Conservation (phyloP, 2,888 invertebrate species). For the Archips crataeganus region DNA sequence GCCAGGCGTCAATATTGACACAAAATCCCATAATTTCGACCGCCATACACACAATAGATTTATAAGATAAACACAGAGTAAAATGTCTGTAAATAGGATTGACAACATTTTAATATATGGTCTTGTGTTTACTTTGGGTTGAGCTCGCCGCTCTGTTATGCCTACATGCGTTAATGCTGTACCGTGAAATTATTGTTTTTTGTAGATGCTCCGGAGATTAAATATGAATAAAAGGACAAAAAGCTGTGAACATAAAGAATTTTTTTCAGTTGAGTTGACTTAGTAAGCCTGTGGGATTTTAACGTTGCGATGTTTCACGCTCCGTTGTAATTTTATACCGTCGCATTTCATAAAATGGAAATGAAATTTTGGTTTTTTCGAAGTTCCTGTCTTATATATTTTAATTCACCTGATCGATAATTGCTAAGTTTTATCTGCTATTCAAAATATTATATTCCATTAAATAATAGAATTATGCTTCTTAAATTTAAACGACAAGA, state of each 20-base stretch:
- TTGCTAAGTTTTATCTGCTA: not conserved
- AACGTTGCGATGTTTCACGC: slow-evolving; percentile 63
- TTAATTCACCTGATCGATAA: not conserved
- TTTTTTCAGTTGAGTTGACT: slow-evolving; percentile 71
- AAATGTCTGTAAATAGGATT: slow-evolving; percentile 85
- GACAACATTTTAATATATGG: slow-evolving; percentile 86
- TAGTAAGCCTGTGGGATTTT: slow-evolving; percentile 75
- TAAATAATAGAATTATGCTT: not conserved
- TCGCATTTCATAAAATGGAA: slow-evolving; percentile 39
- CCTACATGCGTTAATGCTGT: slow-evolving; percentile 84
- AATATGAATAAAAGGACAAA: slow-evolving; percentile 83
- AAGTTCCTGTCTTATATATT: slow-evolving; percentile 29
- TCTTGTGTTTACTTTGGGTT: slow-evolving; percentile 79
- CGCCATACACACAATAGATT: slow-evolving; percentile 84
- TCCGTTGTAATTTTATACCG: slow-evolving; percentile 65
- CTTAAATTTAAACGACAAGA: slow-evolving; percentile 27
- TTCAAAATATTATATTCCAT: not conserved
- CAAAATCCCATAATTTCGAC: slow-evolving; percentile 84
- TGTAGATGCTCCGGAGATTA: slow-evolving; percentile 78
- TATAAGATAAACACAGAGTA: slow-evolving; percentile 85
- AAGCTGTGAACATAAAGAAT: slow-evolving; percentile 73
- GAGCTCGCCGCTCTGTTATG: slow-evolving; percentile 79
- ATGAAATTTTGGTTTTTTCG: slow-evolving; percentile 44
- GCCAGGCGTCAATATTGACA: slow-evolving; percentile 80
- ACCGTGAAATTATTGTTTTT: slow-evolving; percentile 85